Conservation (phyloP, 1,140 invertebrate genomes). For the Eufriesea mexicana region DNA sequence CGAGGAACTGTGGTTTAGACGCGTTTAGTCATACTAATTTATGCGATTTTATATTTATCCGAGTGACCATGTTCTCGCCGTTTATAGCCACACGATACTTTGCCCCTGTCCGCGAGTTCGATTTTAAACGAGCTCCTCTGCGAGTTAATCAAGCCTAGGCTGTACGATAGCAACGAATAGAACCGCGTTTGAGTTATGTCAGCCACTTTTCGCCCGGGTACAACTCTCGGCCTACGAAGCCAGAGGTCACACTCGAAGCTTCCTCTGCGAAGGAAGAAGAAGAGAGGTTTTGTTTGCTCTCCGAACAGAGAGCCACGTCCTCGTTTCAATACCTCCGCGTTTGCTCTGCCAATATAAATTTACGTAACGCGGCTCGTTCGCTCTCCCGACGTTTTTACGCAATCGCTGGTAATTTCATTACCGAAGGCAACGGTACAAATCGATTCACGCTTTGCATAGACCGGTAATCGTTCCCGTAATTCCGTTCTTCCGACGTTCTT, state of each 20-base stretch:
- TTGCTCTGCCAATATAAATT: constrained; percentile 15
- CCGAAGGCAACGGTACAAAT: constrained; percentile 1
- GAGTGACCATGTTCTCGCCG: background rate
- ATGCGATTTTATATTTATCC: background rate
- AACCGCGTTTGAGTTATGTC: too few species aligned
- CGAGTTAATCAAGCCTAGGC: background rate
- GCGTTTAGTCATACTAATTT: background rate
- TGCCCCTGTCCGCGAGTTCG: too few species aligned
- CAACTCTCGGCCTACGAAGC: too few species aligned
- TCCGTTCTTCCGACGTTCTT: background rate
- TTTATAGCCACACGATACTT: background rate
- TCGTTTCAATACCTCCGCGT: background rate
- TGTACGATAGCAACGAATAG: background rate
- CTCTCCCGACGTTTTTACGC: constrained; percentile 10
- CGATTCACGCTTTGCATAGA: background rate
- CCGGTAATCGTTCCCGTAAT: background rate
- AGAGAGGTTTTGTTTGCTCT: background rate
- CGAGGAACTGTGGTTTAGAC: background rate
- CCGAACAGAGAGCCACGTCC: background rate
- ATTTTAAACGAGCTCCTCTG: background rate
- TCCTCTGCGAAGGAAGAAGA: too few species aligned
- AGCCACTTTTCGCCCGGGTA: too few species aligned
- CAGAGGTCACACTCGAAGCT: too few species aligned
- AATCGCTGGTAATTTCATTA: constrained; percentile 18
- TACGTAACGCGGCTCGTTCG: constrained; percentile 28